Base-by-base conservation (phyloP, 2,888 invertebrate genomes). In the Scrobipalpa atriplicella region DNA sequence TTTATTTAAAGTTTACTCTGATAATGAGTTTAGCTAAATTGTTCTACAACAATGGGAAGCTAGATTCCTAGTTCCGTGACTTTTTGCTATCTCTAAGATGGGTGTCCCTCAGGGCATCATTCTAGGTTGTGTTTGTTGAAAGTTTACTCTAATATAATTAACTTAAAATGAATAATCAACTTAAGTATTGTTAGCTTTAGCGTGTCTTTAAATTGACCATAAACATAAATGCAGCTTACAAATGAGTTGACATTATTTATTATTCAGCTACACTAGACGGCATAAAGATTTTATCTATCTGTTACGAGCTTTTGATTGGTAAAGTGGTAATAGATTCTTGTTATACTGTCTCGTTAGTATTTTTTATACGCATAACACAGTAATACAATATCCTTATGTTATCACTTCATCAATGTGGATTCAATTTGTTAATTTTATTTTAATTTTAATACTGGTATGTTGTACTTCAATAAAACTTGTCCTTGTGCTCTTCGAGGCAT, bases 401-500 rank as follows among this genome's bases (percentile, higher is more conserved):
- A 38, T 16, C 56, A 58, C 36, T 58, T 58, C 58, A 58, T 58
- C 38, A 16, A 58, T 16, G 56, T 58, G 13, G 29, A 58, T n/a
- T 29, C 29, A 58, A 38, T 38, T 58, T 38, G 58, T 66, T 41
- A 43, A 64, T 67, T 47, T 62, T 61, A 61, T 67, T 67, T 51
- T 51, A 65, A n/a, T 56, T 54, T 19, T 11, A 18, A 16, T 63
- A 29, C 21, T 62, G 38, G 38, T 62, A 38, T 54, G 29, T 54
- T 58, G 67, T 64, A 64, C 64, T 60, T 47, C 10, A 36, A 19
- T 65, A 52, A 47, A 65, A 13, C 36, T 18, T 65, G 67, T 63
- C 65, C 67, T 67, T 65, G 67, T 67, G 67, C 38, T 65, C 62
- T 38, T 16, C 47, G 38, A 54, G 56, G 67, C 54, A 65, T 63